phyloP scores from a whole-genome alignment of 2,888 invertebrate genomes.

The Blastobasis lacticolella region DNA sequence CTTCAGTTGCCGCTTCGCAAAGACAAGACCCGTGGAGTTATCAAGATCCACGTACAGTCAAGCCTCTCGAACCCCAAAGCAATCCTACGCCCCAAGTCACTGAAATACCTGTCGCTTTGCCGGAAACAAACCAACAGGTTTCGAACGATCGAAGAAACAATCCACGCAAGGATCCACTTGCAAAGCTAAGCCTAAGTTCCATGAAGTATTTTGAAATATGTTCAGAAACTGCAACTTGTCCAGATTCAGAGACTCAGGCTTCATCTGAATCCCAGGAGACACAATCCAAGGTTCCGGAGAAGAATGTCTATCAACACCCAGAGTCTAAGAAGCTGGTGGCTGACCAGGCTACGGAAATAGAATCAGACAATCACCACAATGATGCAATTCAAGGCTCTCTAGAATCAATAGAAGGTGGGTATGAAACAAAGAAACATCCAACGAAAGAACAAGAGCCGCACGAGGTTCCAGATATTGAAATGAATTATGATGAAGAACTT shows the following conservation, averaged over 20 bases:
- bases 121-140: neutral
- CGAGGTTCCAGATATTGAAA: neutral
- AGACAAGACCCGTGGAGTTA: neutral
- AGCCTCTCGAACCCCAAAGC: neutral
- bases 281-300: neutral
- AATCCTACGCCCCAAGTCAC: neutral
- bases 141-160: neutral
- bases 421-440: neutral
- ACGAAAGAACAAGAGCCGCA: neutral
- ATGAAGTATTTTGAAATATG: too few species aligned
- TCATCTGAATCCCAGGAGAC: neutral
- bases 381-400: neutral
- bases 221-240: neutral
- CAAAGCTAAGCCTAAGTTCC: neutral
- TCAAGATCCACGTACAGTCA: neutral
- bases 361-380: neutral
- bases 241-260: neutral
- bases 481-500: neutral
- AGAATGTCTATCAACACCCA: too few species aligned
- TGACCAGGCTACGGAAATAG: neutral
- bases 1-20: neutral
- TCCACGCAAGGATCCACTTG: neutral
- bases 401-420: too few species aligned
- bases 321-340: neutral
- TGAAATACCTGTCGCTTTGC: neutral